Evolutionary conservation across 2,113 vertebrate species (phyloP).

Genomic region (Oxyruncus cristatus): DNA sequence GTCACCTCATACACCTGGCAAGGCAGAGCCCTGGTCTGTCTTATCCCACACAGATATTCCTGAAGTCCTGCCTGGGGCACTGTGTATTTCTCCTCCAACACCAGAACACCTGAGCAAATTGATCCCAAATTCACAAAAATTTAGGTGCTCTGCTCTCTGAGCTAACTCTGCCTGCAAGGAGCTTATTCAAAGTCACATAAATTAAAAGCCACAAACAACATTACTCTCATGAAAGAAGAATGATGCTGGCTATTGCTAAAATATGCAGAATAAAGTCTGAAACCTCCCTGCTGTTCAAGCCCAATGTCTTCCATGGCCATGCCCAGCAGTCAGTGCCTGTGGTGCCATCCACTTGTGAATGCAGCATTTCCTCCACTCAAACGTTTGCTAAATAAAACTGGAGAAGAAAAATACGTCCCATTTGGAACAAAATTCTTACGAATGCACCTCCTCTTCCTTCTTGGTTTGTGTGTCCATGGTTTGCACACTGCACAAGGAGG

Average conservation of each 20-base stretch:
- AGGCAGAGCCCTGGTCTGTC: not conserved
- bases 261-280: not conserved
- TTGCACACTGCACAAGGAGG: not conserved
- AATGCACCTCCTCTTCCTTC: not conserved
- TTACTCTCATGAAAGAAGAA: not conserved
- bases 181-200: not conserved
- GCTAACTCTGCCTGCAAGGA: not conserved
- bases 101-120: not conserved
- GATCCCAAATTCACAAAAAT: not conserved
- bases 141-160: not conserved
- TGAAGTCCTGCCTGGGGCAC: not conserved
- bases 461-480: fast-evolving
- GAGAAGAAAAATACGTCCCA: not conserved
- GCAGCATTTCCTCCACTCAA: not conserved
- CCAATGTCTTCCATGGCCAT: not conserved
- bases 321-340: not conserved
- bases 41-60: not conserved
- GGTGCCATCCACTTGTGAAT: not conserved
- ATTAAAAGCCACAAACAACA: not conserved
- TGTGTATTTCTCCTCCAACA: not conserved
- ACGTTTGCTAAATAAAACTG: not conserved
- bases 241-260: not conserved
- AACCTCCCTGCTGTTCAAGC: not conserved
- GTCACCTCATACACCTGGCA: not conserved
- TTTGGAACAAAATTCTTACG: not conserved